These are phyloP conservation scores for Petroica traversi DNA, from an alignment of 2,113 vertebrate species.

Conservation along the genomic window DNA sequence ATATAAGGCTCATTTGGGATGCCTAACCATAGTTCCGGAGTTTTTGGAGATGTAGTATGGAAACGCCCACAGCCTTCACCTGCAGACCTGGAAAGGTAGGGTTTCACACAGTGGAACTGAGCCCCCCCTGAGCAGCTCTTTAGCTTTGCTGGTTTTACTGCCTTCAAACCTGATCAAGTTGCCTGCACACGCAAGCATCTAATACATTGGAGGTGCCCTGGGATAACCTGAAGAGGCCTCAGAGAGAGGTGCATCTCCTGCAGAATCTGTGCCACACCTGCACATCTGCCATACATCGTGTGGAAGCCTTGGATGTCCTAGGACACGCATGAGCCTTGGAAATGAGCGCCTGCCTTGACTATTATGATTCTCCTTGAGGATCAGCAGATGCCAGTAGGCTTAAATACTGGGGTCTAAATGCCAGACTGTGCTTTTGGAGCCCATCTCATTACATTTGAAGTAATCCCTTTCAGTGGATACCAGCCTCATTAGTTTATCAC, in stretches of 20 bases:
- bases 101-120: background rate
- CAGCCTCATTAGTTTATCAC: background rate
- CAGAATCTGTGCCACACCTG: background rate
- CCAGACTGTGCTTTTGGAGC: background rate
- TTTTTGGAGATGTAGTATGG: background rate
- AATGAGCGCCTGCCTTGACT: background rate
- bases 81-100: background rate
- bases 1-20: background rate
- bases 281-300: background rate
- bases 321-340: background rate
- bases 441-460: background rate
- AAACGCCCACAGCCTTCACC: background rate
- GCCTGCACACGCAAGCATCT: background rate
- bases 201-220: background rate
- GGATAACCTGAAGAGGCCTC: background rate
- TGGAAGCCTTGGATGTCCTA: background rate
- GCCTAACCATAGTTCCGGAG: background rate
- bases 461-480: background rate
- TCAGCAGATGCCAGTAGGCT: background rate
- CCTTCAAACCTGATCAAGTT: background rate
- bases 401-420: background rate
- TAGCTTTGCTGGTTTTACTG: background rate
- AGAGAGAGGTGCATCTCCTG: background rate
- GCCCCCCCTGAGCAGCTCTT: background rate
- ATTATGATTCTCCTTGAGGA: background rate